These are phyloP conservation scores for Apeira syringaria DNA, from an alignment of 2,888 invertebrate species.

Conservation along the genomic window DNA sequence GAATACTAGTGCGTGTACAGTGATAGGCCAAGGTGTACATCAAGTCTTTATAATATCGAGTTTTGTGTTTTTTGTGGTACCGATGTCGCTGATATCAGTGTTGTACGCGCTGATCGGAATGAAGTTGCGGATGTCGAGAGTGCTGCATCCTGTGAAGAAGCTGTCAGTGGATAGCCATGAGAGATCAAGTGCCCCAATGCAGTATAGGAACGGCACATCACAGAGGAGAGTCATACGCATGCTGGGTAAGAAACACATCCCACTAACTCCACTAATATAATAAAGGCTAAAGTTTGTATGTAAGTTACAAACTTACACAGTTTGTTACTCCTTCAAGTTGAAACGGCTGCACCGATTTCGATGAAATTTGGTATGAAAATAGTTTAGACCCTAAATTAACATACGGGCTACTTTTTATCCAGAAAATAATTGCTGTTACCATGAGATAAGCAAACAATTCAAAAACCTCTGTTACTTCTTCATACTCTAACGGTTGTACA, in stretches of 20 bases:
- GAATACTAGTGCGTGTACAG: slow-evolving; percentile 81
- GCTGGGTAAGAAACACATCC: slow-evolving; percentile 86
- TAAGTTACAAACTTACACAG: no score
- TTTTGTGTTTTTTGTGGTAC: slow-evolving; percentile 92
- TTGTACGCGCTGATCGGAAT: slow-evolving; percentile 91
- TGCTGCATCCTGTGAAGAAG: slow-evolving; percentile 84
- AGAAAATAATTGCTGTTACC: no score
- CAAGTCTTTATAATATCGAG: slow-evolving; percentile 92
- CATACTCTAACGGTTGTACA: no score
- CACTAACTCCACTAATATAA: no score
- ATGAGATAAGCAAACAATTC: no score
- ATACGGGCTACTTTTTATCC: no score
- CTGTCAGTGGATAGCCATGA: slow-evolving; percentile 73
- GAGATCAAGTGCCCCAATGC: slow-evolving; percentile 56
- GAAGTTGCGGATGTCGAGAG: slow-evolving; percentile 86
- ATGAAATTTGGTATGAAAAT: no score
- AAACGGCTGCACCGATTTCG: no score
- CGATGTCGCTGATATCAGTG: slow-evolving; percentile 93
- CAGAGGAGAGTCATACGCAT: slow-evolving; percentile 90
- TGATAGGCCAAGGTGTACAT: slow-evolving; percentile 83
- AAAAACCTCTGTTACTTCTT: no score
- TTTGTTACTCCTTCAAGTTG: no score
- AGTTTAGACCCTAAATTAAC: no score
- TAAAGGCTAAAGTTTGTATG: no score
- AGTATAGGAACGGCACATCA: slow-evolving; percentile 80